phyloP scores from a whole-genome alignment of 2,113 vertebrate genomes.

The Litocranius walleri region DNA sequence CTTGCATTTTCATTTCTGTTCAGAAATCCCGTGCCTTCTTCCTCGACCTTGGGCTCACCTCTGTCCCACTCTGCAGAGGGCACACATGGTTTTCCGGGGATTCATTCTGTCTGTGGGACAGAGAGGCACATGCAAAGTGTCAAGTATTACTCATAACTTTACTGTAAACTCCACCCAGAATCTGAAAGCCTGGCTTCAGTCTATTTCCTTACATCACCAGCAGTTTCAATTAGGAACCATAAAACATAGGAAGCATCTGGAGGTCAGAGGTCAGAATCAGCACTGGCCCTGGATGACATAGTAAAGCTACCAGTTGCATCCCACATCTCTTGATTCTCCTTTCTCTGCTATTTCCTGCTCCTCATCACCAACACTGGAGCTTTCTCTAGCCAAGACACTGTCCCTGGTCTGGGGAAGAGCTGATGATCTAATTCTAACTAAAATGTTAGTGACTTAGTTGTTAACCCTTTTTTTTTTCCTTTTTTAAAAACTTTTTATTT shows the following conservation, averaged over 20 bases:
- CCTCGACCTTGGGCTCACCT: neutral
- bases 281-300: neutral
- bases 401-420: neutral
- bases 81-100: neutral
- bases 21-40: neutral
- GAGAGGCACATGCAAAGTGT: neutral
- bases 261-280: conserved; percentile 35
- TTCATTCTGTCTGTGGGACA: neutral
- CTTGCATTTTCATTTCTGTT: neutral
- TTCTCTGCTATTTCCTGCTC: neutral
- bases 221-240: conserved; percentile 26
- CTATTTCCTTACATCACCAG: conserved; percentile 53
- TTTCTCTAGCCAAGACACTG: neutral
- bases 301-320: neutral
- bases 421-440: neutral
- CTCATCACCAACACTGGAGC: too few species aligned
- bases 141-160: conserved; percentile 61
- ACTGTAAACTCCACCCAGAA: conserved; percentile 56
- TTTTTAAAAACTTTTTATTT: neutral
- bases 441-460: neutral
- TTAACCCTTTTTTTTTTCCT: neutral
- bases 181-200: conserved; percentile 36
- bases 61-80: neutral
- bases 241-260: conserved; percentile 58
- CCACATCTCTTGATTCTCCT: neutral